These are phyloP conservation scores for Rapana venosa DNA, from an alignment of 2,888 invertebrate species.

Conservation along the genomic window DNA sequence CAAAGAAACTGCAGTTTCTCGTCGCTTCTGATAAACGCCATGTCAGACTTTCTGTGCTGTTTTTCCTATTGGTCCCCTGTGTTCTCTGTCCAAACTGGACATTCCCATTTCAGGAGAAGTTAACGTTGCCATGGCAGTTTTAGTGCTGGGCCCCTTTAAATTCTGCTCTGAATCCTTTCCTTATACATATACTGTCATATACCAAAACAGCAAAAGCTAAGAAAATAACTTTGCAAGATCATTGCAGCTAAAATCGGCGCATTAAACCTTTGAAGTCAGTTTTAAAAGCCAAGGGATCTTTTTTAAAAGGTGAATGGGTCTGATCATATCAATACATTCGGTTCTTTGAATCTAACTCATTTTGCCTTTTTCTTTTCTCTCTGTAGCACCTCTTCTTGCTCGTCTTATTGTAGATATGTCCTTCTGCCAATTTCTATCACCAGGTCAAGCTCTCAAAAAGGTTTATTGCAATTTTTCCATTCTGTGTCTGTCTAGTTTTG, in stretches of 20 bases:
- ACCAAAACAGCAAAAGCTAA: background rate
- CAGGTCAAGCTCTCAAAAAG: no score
- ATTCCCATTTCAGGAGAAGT: background rate
- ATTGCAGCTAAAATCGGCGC: background rate
- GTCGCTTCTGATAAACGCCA: background rate
- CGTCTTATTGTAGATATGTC: no score
- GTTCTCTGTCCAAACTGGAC: background rate
- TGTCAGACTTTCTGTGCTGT: conserved; percentile 7
- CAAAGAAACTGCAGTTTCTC: background rate
- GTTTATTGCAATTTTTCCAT: no score
- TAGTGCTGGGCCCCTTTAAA: background rate
- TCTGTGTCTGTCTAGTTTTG: no score
- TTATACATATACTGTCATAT: background rate
- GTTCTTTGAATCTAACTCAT: no score
- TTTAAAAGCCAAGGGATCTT: no score
- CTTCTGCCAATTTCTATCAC: no score
- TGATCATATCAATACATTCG: no score
- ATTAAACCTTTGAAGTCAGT: no score
- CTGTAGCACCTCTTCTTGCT: no score
- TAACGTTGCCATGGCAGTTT: background rate
- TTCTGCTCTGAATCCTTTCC: conserved; percentile 10
- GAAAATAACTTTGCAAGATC: background rate
- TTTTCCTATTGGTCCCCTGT: background rate
- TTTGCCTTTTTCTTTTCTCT: no score
- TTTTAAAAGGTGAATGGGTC: no score